Conservation (phyloP, 2,113 vertebrate genomes). For the Erythrocercus mccallii region DNA sequence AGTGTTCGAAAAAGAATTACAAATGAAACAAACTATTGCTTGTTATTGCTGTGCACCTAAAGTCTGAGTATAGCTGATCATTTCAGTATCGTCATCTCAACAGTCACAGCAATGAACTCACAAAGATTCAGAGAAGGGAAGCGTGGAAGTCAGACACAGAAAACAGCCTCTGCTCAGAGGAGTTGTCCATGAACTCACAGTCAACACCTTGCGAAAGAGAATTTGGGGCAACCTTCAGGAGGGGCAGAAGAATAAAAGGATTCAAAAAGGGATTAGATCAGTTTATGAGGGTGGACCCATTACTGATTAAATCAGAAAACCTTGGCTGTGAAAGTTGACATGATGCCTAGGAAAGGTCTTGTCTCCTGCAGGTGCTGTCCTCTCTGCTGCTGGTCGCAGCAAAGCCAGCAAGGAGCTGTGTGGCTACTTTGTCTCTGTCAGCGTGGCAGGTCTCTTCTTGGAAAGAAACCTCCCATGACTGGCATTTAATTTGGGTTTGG, state of each 20-base stretch:
- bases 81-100: neutral
- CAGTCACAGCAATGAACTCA: neutral
- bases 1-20: neutral
- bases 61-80: neutral
- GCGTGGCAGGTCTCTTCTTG: neutral
- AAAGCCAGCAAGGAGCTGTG: rapidly evolving
- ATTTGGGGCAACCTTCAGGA: neutral
- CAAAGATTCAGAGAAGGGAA: neutral
- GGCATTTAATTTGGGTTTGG: neutral
- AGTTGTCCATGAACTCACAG: rapidly evolving
- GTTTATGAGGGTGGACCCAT: too few relatives aligned
- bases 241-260: neutral
- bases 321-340: neutral
- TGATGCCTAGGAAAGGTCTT: neutral
- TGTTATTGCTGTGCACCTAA: neutral
- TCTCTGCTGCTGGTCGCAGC: neutral
- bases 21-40: neutral
- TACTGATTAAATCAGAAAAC: neutral
- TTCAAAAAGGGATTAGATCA: neutral
- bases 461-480: neutral
- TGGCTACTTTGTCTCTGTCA: neutral
- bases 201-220: neutral
- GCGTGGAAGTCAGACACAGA: neutral
- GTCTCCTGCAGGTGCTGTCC: neutral
- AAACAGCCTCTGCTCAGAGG: neutral